Percentiles rank a stretch among this genome's conserved stretches.
Evolutionary conservation across 2,888 invertebrate genomes (phyloP).

Genomic region (Amphipyra tragopoginis): DNA sequence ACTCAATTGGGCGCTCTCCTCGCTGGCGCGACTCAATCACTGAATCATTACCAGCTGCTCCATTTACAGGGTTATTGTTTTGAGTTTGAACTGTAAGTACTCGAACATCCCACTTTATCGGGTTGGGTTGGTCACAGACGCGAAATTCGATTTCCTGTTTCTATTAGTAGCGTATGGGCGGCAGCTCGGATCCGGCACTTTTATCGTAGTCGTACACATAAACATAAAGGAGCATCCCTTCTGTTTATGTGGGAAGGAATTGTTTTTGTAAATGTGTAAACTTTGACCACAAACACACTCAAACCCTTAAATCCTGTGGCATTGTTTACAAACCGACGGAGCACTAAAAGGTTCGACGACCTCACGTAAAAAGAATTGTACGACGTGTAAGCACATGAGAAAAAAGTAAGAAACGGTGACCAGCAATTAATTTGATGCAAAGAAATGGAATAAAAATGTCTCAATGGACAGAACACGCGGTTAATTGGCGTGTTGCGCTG

Average conservation of each 20-base stretch:
- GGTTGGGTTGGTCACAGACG: slow-evolving; percentile 66
- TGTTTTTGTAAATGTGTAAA: slow-evolving; percentile 68
- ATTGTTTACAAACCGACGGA: slow-evolving; percentile 78
- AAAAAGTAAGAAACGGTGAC: slow-evolving; percentile 67
- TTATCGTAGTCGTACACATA: slow-evolving; percentile 53
- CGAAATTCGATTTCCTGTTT: slow-evolving; percentile 76
- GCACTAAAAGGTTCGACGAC: slow-evolving; percentile 77
- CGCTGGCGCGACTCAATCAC: slow-evolving; percentile 69
- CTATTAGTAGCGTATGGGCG: slow-evolving; percentile 60
- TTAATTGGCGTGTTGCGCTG: slow-evolving; percentile 76
- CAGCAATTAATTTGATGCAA: slow-evolving; percentile 70
- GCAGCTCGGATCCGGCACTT: slow-evolving; percentile 51
- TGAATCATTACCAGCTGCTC: slow-evolving; percentile 72
- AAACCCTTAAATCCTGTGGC: slow-evolving; percentile 67
- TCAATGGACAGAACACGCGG: slow-evolving; percentile 75
- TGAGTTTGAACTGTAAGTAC: slow-evolving; percentile 69
- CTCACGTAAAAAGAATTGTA: slow-evolving; percentile 70
- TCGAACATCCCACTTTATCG: slow-evolving; percentile 69
- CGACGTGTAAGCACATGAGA: slow-evolving; percentile 62
- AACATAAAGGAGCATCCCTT: slow-evolving; percentile 32
- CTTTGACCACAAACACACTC: slow-evolving; percentile 69
- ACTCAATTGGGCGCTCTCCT: slow-evolving; percentile 74
- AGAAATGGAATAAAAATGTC: slow-evolving; percentile 78
- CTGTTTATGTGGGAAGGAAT: slow-evolving; percentile 42
- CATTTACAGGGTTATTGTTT: slow-evolving; percentile 79